Base-by-base conservation (phyloP, 2,113 vertebrate species). In the Panthera tigris region DNA sequence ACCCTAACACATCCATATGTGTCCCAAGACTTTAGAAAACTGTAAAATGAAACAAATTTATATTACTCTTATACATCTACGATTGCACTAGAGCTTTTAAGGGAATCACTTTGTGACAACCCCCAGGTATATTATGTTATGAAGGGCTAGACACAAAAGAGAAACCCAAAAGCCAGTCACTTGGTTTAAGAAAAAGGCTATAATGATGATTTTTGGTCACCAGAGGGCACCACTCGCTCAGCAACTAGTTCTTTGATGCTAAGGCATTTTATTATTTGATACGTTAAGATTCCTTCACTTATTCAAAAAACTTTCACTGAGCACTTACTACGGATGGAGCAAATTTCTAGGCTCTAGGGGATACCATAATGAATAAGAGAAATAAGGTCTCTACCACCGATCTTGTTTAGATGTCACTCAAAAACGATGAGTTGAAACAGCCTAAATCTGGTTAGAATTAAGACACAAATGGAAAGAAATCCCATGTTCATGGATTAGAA, bases 201-300 rank as follows among this genome's bases (percentile, higher is more conserved):
- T 57, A 80, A 8, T 97, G 41, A 83, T 84, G 23, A 79, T 1
- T 52, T 96, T 88, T 65, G 36, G 76, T 83, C 97, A 90, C 74
- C 65, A 98, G 93, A 95, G 84, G 84, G 88, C 87, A 65, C 83
- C 61, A 92, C 74, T 27, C 45, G 45, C 68, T 84, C 74, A 94
- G n/a, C 36, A 65, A 55, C 36, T 41, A 5, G 19, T 29, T 88
- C 48, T 78, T 73, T 48, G 63, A 79, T 27, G 4, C 19, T 23
- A 36, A 25, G 63, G 14, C 5, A 25, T 69, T 85, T 71, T 55
- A 57, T 66, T 81, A 71, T 31, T 41, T 78, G 36, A 79, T 33
- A 3, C 1, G 4, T 76, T 95, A 69, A 86, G 7, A 2, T 93
- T 91, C 12, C 18, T 80, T 89, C 15, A 41, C 15, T 91, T 50